These are phyloP conservation scores for Cairina moschata DNA, from an alignment of 2,113 vertebrate species.

Conservation along the genomic window DNA sequence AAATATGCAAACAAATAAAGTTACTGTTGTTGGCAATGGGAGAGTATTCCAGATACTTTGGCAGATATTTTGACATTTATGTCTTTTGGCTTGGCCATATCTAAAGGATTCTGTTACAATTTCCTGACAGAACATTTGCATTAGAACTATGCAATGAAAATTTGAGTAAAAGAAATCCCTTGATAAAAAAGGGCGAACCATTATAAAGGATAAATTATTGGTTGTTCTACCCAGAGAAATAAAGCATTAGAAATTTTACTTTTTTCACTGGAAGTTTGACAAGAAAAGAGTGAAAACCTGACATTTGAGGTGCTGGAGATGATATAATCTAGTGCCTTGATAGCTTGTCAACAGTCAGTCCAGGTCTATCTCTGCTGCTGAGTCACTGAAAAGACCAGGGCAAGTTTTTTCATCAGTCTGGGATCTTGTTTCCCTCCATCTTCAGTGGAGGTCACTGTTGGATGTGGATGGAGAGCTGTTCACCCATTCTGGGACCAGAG, in stretches of 20 bases:
- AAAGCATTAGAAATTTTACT: neutral
- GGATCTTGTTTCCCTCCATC: neutral
- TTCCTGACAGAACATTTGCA: neutral
- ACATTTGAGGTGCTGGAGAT: neutral
- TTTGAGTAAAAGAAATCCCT: neutral
- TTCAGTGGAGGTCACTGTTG: neutral
- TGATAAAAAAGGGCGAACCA: neutral
- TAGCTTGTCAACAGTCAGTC: fast-evolving
- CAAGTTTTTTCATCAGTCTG: neutral
- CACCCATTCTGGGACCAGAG: neutral
- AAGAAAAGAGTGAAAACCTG: neutral
- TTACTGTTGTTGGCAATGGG: neutral
- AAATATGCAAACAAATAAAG: neutral
- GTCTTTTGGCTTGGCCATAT: neutral
- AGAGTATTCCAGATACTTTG: neutral
- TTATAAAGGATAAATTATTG: neutral
- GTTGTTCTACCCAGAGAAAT: neutral
- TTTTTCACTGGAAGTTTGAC: neutral
- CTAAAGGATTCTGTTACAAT: neutral
- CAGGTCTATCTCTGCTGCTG: neutral
- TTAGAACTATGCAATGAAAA: slow-evolving; percentile 18
- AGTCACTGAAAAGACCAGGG: neutral
- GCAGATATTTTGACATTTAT: neutral
- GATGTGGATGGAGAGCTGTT: neutral
- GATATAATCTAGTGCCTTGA: neutral